These are phyloP conservation scores for Sphenopsis melanotis DNA, from an alignment of 2,797 vertebrate species.

Conservation along the genomic window DNA sequence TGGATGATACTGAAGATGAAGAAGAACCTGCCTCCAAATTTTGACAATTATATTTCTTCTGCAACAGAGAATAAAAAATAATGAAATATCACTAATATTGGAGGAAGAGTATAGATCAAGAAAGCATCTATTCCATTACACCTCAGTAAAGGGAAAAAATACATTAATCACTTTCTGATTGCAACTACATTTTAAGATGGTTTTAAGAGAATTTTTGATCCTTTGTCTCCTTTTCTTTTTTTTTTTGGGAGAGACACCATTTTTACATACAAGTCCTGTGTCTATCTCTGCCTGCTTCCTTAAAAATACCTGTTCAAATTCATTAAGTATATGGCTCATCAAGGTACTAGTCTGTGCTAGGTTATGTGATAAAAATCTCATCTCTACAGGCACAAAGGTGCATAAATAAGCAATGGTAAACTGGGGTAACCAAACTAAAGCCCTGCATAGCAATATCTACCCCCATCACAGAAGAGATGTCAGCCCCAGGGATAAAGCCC, in stretches of 20 bases:
- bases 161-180: neutral
- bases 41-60: neutral
- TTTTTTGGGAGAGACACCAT: fast-evolving
- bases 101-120: neutral
- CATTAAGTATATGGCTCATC: neutral
- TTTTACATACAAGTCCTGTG: neutral
- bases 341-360: neutral
- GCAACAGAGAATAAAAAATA: neutral
- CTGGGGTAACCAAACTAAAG: neutral
- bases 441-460: neutral
- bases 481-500: neutral
- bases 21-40: neutral
- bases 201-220: neutral
- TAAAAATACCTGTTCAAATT: neutral
- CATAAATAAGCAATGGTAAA: neutral
- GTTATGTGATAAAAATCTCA: neutral
- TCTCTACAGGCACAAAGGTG: neutral
- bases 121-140: neutral
- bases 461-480: neutral
- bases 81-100: neutral
- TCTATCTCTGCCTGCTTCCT: neutral
- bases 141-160: neutral
- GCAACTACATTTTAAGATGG: neutral
- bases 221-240: neutral
- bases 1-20: neutral